Conservation (phyloP, 2,113 vertebrate genomes). For the Halichoerus grypus region DNA sequence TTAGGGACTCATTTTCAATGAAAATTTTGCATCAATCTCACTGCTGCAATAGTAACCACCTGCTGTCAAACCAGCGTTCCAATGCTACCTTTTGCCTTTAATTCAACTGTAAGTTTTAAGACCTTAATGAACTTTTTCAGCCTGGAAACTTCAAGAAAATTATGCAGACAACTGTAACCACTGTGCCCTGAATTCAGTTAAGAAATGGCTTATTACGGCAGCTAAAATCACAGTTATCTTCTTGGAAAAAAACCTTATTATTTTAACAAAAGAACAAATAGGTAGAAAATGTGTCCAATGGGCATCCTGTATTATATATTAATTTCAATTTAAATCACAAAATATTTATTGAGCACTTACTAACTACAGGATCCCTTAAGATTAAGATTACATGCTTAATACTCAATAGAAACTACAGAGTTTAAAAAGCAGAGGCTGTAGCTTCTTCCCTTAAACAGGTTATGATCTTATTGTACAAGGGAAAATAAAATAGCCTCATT, state of each 20-base stretch:
- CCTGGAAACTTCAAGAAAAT: conserved; percentile 11
- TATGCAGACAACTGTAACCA: not conserved
- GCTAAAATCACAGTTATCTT: not conserved
- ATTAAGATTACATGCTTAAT: not conserved
- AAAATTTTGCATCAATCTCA: not conserved
- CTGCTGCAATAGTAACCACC: not conserved
- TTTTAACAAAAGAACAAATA: not conserved
- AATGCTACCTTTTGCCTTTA: not conserved
- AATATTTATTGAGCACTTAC: not conserved
- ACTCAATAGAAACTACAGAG: not conserved
- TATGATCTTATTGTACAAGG: not conserved
- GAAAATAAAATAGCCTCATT: not conserved
- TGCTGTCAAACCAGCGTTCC: not conserved
- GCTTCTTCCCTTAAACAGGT: not conserved
- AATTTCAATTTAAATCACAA: conserved; percentile 34
- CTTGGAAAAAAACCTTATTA: not conserved
- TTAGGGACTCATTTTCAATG: conserved; percentile 41
- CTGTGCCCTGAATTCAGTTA: not conserved
- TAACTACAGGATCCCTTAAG: not conserved
- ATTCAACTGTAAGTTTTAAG: conserved; percentile 1
- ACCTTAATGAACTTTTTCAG: not conserved
- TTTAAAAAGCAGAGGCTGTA: not conserved
- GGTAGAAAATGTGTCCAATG: not conserved
- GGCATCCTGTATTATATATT: not conserved
- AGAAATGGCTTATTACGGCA: conserved; percentile 7